phyloP scores from a whole-genome alignment of 2,797 vertebrate genomes.

The Lepus oiostolus region DNA sequence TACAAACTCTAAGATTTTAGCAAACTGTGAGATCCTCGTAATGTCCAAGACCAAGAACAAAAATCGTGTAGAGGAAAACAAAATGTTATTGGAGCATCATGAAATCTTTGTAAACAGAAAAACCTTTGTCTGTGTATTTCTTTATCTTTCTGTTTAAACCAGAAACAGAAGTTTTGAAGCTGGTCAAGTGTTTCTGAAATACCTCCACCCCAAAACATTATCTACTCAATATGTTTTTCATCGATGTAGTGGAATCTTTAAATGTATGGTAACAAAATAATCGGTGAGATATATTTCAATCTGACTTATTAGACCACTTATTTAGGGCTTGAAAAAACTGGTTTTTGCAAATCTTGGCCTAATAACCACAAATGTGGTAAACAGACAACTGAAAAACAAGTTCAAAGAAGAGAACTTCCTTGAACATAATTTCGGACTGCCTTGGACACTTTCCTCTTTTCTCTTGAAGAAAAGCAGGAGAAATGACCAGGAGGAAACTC shows the following conservation, averaged over 20 bases:
- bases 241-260: neutral
- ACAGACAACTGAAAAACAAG: neutral
- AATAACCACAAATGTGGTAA: neutral
- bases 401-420: neutral
- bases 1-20: neutral
- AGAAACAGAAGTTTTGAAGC: neutral
- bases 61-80: neutral
- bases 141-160: neutral
- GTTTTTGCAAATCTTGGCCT: neutral
- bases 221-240: neutral
- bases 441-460: neutral
- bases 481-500: neutral
- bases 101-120: neutral
- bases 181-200: neutral
- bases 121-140: neutral
- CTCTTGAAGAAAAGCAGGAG: neutral
- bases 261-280: conserved; percentile 9
- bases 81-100: neutral
- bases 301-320: neutral
- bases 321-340: neutral
- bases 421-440: neutral
- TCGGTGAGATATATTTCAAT: neutral
- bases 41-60: neutral
- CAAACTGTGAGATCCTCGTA: neutral
- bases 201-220: neutral